Evolutionary conservation across 2,113 vertebrate genomes (phyloP), one percentile per base, ranked within the genome.

Genomic region (Epinephelus moara): DNA sequence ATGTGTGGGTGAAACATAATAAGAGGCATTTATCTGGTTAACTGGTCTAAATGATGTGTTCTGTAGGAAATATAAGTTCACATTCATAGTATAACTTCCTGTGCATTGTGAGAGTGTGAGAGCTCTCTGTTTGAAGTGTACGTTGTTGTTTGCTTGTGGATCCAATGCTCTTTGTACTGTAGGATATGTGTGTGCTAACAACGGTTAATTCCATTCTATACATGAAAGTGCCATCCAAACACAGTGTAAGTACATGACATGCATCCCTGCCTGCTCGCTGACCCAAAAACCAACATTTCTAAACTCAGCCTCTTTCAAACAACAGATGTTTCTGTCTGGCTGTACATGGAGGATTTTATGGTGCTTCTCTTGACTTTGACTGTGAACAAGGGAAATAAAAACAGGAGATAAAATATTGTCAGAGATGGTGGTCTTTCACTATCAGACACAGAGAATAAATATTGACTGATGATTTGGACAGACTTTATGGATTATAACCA

Each of bases 401-500:
- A 21, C 4, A 15, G 3, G 40, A 50, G 27, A 57, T 52, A 27
- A 67, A 77, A 52, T 19, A 4, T 59, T 78, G 25, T 37, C 9
- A 4, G 42, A 61, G 27, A 15, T 15, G 33, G 60, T 25, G 50
- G 18, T 55, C 52, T 21, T 37, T 63, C 30, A 60, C 14, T 12
- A 23, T 49, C 19, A 50, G 13, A 47, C 25, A 10, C 5, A 19
- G 21, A 14, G n/a, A 25, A 52, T 13, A 78, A 40, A 52, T 52
- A 50, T 69, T 27, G 25, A 40, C 13, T 3, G 19, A 23, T 59
- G 25, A 45, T 68, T 50, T 14, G 49, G 64, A 37, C 40, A 19
- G 19, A 60, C 17, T 78, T 9, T 52, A 60, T 60, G 14, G 27
- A 78, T 78, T 50, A 60, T 12, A 49, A 57, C 57, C 25, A 67